Percentiles rank a stretch among this genome's conserved stretches.
Conservation (phyloP, 2,888 invertebrate species). For the Shargacucullia verbasci region DNA sequence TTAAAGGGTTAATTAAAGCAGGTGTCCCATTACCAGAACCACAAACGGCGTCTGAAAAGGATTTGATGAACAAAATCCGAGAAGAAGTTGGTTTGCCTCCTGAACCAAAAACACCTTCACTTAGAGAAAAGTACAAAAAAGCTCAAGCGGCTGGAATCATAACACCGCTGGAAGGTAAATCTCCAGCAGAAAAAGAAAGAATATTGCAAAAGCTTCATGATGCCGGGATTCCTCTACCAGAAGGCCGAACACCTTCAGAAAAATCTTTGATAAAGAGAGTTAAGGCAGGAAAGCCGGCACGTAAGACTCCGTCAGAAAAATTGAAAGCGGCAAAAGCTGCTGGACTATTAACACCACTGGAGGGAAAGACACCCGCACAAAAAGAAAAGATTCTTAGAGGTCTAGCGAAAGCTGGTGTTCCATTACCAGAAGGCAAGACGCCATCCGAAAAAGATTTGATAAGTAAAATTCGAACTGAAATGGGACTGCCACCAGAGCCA, state of each 20-base stretch:
- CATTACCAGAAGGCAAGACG: conserved; percentile 57
- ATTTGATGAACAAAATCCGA: conserved; percentile 13
- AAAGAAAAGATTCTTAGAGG: conserved; percentile 56
- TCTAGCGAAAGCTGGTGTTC: conserved; percentile 52
- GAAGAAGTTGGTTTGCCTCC: conserved; percentile 23
- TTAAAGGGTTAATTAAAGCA: conserved; percentile 9
- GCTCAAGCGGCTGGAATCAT: conserved; percentile 18
- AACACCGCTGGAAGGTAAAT: conserved; percentile 25
- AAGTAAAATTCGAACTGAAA: conserved; percentile 52
- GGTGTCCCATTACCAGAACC: conserved; percentile 31
- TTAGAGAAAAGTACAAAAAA: conserved; percentile 25
- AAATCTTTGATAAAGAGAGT: conserved; percentile 12
- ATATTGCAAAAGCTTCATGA: conserved; percentile 8
- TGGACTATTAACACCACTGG: background rate
- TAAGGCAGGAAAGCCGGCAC: background rate
- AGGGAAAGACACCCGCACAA: conserved; percentile 52
- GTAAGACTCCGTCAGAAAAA: too few relatives aligned
- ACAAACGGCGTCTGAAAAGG: conserved; percentile 20
- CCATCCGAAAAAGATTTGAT: conserved; percentile 58
- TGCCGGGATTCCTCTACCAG: conserved; percentile 30
- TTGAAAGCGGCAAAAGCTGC: too few relatives aligned
- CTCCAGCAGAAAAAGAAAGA: conserved; percentile 26
- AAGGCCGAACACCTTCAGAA: conserved; percentile 26
- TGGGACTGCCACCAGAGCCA: conserved; percentile 60
- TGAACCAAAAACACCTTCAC: conserved; percentile 19